These are phyloP conservation scores for Lacerta viridis DNA, from an alignment of 2,797 vertebrate species.

Conservation along the genomic window DNA sequence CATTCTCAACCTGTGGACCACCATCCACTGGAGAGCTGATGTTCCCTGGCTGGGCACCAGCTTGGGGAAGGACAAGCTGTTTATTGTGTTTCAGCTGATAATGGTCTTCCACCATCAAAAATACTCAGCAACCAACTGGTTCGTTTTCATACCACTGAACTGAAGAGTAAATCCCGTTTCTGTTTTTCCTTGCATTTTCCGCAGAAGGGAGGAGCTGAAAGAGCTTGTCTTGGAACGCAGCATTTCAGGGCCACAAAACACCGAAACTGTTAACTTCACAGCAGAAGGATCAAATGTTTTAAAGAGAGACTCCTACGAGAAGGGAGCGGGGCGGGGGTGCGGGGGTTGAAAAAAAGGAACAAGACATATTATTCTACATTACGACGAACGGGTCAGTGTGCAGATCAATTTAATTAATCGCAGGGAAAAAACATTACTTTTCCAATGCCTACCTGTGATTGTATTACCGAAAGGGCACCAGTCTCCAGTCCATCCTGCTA, in stretches of 20 bases:
- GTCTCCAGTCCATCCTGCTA: not conserved
- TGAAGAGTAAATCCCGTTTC: slow-evolving; percentile 25
- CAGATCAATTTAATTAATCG: not conserved
- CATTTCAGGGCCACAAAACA: slow-evolving; percentile 45
- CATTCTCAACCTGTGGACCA: too few relatives aligned
- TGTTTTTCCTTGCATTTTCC: slow-evolving; percentile 17
- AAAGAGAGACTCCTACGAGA: slow-evolving; percentile 32
- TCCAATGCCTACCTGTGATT: not conserved
- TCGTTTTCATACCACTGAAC: slow-evolving; percentile 53
- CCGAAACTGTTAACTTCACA: slow-evolving; percentile 49
- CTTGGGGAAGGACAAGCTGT: not conserved
- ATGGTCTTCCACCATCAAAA: not conserved
- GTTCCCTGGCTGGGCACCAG: too few relatives aligned
- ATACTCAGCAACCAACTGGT: not conserved
- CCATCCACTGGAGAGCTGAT: too few relatives aligned
- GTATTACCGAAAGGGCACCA: not conserved
- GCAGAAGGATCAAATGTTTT: slow-evolving; percentile 50
- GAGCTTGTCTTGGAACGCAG: slow-evolving; percentile 48
- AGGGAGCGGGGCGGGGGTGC: not conserved
- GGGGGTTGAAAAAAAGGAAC: not conserved
- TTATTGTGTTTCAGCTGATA: too few relatives aligned
- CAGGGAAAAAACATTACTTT: not conserved
- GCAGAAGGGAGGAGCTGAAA: slow-evolving; percentile 26
- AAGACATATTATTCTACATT: not conserved
- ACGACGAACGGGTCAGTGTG: not conserved